Percentiles rank a stretch among this genome's conserved stretches.
These are phyloP conservation scores for Oncorhynchus kisutch DNA, from an alignment of 2,113 vertebrate species.

Conservation along the genomic window DNA sequence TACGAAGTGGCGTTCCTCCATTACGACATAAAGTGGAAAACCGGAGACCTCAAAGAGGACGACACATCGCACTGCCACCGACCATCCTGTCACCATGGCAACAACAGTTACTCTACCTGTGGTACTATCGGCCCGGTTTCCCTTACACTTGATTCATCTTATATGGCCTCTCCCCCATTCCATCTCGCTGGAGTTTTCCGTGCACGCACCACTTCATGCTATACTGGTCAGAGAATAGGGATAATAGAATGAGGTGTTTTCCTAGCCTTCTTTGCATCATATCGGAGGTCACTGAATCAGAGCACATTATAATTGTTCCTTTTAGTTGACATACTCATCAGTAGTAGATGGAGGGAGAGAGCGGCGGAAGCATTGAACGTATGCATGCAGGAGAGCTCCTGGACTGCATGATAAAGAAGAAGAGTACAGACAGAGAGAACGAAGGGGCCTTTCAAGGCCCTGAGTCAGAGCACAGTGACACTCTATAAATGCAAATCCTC, in stretches of 20 bases:
- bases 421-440: too few species aligned
- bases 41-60: neutral
- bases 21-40: neutral
- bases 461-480: conserved; percentile 8
- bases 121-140: too few species aligned
- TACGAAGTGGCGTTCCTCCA: neutral
- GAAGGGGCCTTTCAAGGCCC: neutral
- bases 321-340: too few species aligned
- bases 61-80: neutral
- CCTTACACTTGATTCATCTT: conserved; percentile 15
- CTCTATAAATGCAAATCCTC: conserved; percentile 45
- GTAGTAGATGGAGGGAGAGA: too few species aligned
- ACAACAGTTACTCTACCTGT: too few species aligned
- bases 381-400: too few species aligned
- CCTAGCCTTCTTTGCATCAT: neutral
- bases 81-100: too few species aligned
- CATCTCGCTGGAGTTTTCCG: neutral
- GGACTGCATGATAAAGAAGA: too few species aligned
- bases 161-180: neutral
- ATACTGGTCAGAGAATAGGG: neutral
- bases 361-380: too few species aligned
- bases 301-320: neutral
- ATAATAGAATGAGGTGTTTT: neutral
- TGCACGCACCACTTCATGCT: neutral
- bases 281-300: neutral